Evolutionary conservation across 2,888 invertebrate genomes (phyloP), one percentile per base, ranked within the genome.

Genomic region (Spicauda simplicius): DNA sequence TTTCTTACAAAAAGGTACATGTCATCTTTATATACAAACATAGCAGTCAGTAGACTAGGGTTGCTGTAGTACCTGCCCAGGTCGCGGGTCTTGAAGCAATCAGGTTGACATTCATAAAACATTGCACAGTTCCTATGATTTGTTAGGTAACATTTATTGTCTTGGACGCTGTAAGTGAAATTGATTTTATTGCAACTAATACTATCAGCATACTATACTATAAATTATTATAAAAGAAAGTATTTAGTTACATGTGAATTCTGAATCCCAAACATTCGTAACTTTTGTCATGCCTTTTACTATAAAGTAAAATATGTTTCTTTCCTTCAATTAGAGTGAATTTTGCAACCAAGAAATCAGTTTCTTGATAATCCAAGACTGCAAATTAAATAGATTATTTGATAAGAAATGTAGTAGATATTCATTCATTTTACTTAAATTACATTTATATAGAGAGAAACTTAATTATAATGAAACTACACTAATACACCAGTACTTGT

Each of bases 301-400:
- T 67, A 54, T 54, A 54, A 5, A 65, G 41, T 30, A 25, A 25
- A 0, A 65, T 33, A 12, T 65, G 41, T 59, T 59, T 59, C 30
- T 59, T 48, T 48, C 10, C n/a, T 59, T 45, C 59, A 11, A 10
- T 59, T 54, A 55, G 20, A 60, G 52, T 58, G 19, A 73, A 33
- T 65, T 72, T 68, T n/a, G 73, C 48, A 45, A 71, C 70, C 37
- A 81, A 73, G 11, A 73, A 62, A 58, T 77, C 72, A 58, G 73
- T 78, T 70, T 81, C 80, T 63, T 76, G 72, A 61, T 73, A 75
- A 57, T 76, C 73, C 11, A 67, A 48, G 70, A 70, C 79, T 79
- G 68, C 45, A 5, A 54, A 56, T 18, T 66, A 61, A 71, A 71
- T 54, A 30, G 65, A 53, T 1, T 14, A 20, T 53, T 11, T 53